These are phyloP conservation scores for Miltochrista miniata DNA, from an alignment of 2,888 invertebrate species.

Conservation along the genomic window DNA sequence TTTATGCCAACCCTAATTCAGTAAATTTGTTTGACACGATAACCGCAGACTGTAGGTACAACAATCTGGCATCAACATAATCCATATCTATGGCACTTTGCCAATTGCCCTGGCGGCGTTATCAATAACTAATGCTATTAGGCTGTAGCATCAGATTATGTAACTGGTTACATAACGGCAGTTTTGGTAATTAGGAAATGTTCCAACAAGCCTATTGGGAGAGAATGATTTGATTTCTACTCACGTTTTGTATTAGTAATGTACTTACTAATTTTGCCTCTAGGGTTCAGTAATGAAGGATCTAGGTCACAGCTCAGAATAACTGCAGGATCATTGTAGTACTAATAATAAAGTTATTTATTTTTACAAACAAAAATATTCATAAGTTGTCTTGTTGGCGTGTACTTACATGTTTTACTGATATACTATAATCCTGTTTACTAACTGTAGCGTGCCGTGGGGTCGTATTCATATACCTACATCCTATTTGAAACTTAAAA, in stretches of 20 bases:
- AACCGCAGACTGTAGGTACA: slow-evolving; percentile 14
- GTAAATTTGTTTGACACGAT: slow-evolving; percentile 8
- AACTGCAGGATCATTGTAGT: too few relatives aligned
- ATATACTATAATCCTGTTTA: too few relatives aligned
- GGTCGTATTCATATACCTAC: too few relatives aligned
- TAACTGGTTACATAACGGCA: slow-evolving; percentile 4
- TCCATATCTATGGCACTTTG: slow-evolving; percentile 28
- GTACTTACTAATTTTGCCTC: too few relatives aligned
- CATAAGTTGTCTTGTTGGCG: too few relatives aligned
- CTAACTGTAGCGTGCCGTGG: too few relatives aligned
- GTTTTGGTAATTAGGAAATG: slow-evolving; percentile 2
- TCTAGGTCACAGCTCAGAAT: too few relatives aligned
- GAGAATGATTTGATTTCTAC: background rate
- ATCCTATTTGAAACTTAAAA: too few relatives aligned
- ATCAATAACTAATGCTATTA: slow-evolving; percentile 37
- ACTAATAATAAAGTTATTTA: too few relatives aligned
- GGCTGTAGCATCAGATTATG: slow-evolving; percentile 18
- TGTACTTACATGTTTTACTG: too few relatives aligned
- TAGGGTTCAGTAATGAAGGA: too few relatives aligned
- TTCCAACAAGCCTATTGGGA: background rate
- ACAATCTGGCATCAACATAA: slow-evolving; percentile 28
- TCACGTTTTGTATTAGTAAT: background rate
- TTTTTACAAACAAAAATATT: too few relatives aligned
- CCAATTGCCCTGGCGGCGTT: slow-evolving; percentile 30
- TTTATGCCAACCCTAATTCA: slow-evolving; percentile 3